These are phyloP conservation scores for Margaritifera margaritifera DNA, from an alignment of 2,888 invertebrate species.

Conservation along the genomic window DNA sequence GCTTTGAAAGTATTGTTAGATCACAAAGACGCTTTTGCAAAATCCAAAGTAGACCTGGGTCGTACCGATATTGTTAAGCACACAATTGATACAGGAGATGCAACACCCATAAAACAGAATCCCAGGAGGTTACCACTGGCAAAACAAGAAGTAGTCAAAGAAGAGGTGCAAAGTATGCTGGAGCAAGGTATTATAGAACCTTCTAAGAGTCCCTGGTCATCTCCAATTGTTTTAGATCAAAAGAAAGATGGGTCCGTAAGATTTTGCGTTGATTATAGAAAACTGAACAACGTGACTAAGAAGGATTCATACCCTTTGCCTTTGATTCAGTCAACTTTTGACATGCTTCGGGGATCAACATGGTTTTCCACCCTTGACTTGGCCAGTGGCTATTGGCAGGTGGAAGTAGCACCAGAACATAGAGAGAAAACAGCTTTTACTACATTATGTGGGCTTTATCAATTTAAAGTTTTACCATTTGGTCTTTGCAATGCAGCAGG, in stretches of 20 bases:
- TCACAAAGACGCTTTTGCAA: too few species aligned
- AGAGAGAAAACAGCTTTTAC: too few species aligned
- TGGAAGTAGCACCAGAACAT: too few species aligned
- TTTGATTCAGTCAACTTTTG: conserved; percentile 15
- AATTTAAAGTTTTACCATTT: too few species aligned
- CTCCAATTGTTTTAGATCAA: conserved; percentile 66
- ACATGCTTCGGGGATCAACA: conserved; percentile 10
- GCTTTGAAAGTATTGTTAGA: too few species aligned
- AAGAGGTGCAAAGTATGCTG: conserved; percentile 14
- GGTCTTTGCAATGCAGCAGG: too few species aligned
- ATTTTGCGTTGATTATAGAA: too few species aligned
- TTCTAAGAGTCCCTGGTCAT: conserved; percentile 63
- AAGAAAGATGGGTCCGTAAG: conserved; percentile 61
- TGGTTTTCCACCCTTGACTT: conserved; percentile 20
- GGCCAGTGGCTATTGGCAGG: conserved; percentile 15
- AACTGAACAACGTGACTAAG: conserved; percentile 34
- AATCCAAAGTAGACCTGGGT: too few species aligned
- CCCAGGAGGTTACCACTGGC: conserved; percentile 9
- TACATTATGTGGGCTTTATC: too few species aligned
- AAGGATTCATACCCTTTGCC: conserved; percentile 25
- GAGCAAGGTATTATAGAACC: conserved; percentile 26
- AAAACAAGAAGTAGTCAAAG: conserved; percentile 1
- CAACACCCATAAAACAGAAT: conserved; percentile 12
- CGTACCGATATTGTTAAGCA: too few species aligned
- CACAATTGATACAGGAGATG: too few species aligned